Percentiles rank a stretch among this genome's conserved stretches.
These are phyloP conservation scores for Dicentrarchus labrax DNA, from an alignment of 2,113 vertebrate species.

Conservation along the genomic window DNA sequence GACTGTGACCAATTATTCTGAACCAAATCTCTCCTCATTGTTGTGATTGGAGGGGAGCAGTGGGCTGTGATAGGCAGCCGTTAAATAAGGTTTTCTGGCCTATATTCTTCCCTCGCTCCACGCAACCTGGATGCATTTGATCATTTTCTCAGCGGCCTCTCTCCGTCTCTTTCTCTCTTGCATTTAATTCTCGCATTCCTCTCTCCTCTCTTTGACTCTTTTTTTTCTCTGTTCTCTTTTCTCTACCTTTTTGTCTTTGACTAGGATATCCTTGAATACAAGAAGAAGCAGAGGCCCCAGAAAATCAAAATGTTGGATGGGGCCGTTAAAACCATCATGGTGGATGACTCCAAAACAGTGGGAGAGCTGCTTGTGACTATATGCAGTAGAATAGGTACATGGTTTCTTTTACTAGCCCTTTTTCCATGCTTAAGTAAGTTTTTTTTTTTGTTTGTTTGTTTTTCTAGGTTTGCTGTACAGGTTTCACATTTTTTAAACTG, in stretches of 20 bases:
- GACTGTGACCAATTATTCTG: constrained; percentile 77
- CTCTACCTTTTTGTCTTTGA: constrained; percentile 33
- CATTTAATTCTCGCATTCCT: constrained; percentile 22
- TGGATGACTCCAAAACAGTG: constrained; percentile 98
- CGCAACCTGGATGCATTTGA: constrained; percentile 62
- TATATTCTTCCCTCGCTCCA: constrained; percentile 53
- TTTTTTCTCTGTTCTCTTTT: background rate
- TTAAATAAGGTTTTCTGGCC: constrained; percentile 74
- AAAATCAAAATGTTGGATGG: constrained; percentile 99
- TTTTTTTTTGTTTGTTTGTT: too few relatives aligned
- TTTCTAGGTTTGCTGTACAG: background rate
- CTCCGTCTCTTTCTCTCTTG: background rate
- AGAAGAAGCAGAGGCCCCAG: constrained; percentile 98
- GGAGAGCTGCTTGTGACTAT: constrained; percentile 98
- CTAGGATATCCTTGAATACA: constrained; percentile 97
- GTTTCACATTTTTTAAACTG: background rate
- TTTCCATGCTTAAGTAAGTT: background rate
- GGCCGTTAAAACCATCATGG: constrained; percentile 97
- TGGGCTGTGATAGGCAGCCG: constrained; percentile 67
- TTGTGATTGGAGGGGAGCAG: constrained; percentile 60
- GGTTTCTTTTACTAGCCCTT: background rate
- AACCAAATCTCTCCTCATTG: constrained; percentile 72
- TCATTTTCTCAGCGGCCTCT: constrained; percentile 44
- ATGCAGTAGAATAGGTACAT: constrained; percentile 97
- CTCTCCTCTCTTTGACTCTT: background rate